phyloP scores from a whole-genome alignment of 2,888 invertebrate species.

The Dyspetes luteomarginatus region DNA sequence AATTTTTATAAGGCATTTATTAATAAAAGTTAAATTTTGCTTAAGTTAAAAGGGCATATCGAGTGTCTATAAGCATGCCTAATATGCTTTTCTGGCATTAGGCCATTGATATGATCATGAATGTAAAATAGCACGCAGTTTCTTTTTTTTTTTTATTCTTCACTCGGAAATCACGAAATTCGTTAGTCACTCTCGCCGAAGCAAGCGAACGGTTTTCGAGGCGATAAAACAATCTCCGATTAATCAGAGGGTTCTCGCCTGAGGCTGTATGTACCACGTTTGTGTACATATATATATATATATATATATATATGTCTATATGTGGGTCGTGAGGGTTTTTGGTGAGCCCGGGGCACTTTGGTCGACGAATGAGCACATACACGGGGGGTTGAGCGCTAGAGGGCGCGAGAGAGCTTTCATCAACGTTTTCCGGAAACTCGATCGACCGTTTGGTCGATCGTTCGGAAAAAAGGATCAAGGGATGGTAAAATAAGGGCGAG shows the following conservation, averaged over 20 bases:
- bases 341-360: slow-evolving; percentile 44
- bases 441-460: slow-evolving; percentile 55
- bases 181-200: slow-evolving; percentile 47
- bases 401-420: slow-evolving; percentile 57
- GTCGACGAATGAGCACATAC: slow-evolving; percentile 31
- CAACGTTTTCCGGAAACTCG: slow-evolving; percentile 59
- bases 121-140: too few species aligned
- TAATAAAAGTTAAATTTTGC: too few species aligned
- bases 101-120: too few species aligned
- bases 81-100: too few species aligned
- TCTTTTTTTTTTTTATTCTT: slow-evolving; percentile 16
- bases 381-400: slow-evolving; percentile 4
- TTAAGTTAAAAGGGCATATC: too few species aligned
- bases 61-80: too few species aligned
- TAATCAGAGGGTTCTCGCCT: slow-evolving; percentile 55
- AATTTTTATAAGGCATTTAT: too few species aligned
- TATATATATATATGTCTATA: neutral
- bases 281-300: neutral
- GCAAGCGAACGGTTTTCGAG: slow-evolving; percentile 49
- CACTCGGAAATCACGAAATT: slow-evolving; percentile 54
- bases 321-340: slow-evolving; percentile 22
- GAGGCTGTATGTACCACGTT: neutral
- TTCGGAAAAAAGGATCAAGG: slow-evolving; percentile 17
- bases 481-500: neutral
- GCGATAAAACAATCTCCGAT: slow-evolving; percentile 62